Evolutionary conservation across 2,797 vertebrate genomes (phyloP), one percentile per base, ranked within the genome.

Genomic region (Lycodopsis pacificus): DNA sequence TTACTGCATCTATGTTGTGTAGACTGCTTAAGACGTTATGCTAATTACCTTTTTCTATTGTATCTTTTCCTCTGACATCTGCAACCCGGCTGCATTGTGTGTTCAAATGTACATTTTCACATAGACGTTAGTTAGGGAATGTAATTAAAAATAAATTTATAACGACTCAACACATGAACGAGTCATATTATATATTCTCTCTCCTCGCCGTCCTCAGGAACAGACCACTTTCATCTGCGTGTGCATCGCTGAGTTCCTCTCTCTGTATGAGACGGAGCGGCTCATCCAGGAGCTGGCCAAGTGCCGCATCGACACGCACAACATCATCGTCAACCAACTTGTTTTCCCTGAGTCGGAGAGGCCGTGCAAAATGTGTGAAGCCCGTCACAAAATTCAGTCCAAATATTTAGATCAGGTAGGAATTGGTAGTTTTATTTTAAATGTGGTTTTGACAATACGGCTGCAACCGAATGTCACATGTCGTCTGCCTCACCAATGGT

Each of bases 181-280:
- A 7, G 20, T n/a, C 4, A 2, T 78, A 49, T 44, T 20, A 10
- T n/a, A n/a, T n/a, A n/a, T 63, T 48, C 40, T 15, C 56, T 53
- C 44, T 65, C 38, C 0, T 4, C 20, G 2, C 14, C 0, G 15
- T 74, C 30, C 15, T 12, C 92, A 98, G 97, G 97, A 98, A 64
- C 97, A 99, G 93, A 98, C 97, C 0, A 98, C 97, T 1, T 99
- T 99, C 85, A 98, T 98, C 91, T 98, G 97, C 5, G 97, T 99
- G 46, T 98, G 97, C 68, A 98, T 99, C 10, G 97, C 97, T 0
- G 97, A 98, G 90, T 99, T 99, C 90, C 95, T 99, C 30, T 99
- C 98, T 0, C 93, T 99, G 7, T 99, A 99, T 2, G 98, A 99
- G 94, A 98, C 98, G 0, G 98, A 99, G 88, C 92, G 98, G 25